Conservation (phyloP, 2,113 vertebrate species). For the Tragelaphus strepsiceros region DNA sequence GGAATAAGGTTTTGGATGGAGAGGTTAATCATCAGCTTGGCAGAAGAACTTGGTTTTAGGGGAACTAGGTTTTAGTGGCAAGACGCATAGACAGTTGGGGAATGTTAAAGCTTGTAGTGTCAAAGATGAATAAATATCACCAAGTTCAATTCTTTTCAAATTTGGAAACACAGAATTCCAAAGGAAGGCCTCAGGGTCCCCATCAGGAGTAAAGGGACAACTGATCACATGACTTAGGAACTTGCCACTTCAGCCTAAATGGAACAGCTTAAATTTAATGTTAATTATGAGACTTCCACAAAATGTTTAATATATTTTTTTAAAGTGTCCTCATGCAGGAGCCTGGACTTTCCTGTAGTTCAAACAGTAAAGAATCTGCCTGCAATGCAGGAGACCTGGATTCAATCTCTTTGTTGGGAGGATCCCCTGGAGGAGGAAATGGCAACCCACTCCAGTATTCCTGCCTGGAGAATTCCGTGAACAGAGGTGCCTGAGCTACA, state of each 20-base stretch:
- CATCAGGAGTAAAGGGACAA: background rate
- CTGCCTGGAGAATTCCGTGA: background rate
- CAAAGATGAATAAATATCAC: background rate
- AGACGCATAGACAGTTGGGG: background rate
- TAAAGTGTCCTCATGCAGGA: background rate
- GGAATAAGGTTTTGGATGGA: background rate
- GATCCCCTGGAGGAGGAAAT: background rate
- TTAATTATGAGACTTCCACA: background rate
- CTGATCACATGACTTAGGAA: background rate
- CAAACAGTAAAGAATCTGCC: background rate
- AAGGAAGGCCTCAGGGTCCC: background rate
- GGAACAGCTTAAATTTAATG: background rate
- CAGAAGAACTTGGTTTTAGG: background rate
- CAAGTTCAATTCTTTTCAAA: background rate
- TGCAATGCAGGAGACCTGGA: background rate
- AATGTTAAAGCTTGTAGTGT: background rate
- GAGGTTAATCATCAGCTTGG: background rate
- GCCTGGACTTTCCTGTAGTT: background rate
- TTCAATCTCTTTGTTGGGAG: accelerated
- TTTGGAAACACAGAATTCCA: background rate
- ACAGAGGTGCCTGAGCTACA: background rate
- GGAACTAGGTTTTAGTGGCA: background rate
- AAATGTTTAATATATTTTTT: background rate
- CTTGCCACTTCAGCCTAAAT: background rate
- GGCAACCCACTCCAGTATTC: background rate